These are phyloP conservation scores for Actinemys pallida DNA, from an alignment of 2,113 vertebrate species.

Conservation along the genomic window DNA sequence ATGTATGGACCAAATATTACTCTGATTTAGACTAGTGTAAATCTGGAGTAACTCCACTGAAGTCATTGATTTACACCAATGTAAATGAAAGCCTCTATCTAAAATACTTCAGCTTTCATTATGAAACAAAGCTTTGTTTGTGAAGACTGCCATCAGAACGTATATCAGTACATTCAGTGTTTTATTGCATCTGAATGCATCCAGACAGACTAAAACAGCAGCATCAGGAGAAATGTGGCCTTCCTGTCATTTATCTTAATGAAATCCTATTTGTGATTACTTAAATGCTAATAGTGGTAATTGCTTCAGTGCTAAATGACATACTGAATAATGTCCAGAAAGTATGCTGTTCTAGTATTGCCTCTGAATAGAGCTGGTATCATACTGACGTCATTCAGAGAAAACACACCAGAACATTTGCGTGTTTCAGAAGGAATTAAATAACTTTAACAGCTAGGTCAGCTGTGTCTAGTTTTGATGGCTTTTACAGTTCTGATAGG, in stretches of 20 bases:
- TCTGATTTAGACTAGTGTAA: not conserved
- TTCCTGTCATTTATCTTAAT: constrained; percentile 11
- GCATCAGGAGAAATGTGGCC: not conserved
- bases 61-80: not conserved
- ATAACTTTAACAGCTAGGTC: not conserved
- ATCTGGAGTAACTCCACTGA: not conserved
- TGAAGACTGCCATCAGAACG: not conserved
- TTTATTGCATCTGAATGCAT: not conserved
- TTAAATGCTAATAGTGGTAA: constrained; percentile 6
- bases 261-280: constrained; percentile 16
- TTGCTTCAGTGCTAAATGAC: constrained; percentile 13
- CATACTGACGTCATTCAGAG: constrained; percentile 24
- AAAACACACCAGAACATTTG: not conserved
- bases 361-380: not conserved
- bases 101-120: not conserved
- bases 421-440: not conserved
- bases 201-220: not conserved
- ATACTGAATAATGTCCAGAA: not conserved
- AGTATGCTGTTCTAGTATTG: not conserved
- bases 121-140: not conserved
- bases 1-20: not conserved
- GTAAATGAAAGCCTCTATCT: not conserved
- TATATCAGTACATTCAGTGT: not conserved
- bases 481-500: not conserved
- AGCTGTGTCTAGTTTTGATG: not conserved